A percentile compares a stretch with the other conserved stretches of the same genome.
phyloP scores from a whole-genome alignment of 2,797 vertebrate species.

The Acanthornis magna region DNA sequence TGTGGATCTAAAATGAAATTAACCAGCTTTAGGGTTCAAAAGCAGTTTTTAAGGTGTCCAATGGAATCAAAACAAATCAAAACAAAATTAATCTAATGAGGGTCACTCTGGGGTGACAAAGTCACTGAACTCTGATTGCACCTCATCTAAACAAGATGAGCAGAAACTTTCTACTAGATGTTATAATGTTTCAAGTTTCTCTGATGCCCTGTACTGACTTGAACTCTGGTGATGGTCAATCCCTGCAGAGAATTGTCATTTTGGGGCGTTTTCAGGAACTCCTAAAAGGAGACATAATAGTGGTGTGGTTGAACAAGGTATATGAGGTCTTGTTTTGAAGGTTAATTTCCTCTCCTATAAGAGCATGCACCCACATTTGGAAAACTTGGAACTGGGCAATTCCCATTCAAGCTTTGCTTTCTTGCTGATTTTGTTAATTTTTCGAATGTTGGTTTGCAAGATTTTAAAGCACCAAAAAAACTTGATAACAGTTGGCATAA shows the following conservation, averaged over 20 bases:
- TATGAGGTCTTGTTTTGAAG: neutral
- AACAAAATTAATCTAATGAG: neutral
- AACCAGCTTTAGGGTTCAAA: neutral
- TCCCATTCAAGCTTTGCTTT: neutral
- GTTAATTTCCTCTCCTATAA: neutral
- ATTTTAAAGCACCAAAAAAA: neutral
- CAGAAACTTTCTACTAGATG: neutral
- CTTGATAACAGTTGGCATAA: neutral
- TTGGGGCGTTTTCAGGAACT: neutral
- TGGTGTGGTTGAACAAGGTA: neutral
- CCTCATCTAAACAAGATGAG: neutral
- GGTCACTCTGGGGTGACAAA: neutral
- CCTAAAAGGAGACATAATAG: neutral
- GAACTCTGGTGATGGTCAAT: neutral
- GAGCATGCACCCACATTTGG: neutral
- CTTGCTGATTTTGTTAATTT: neutral
- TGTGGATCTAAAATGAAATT: neutral
- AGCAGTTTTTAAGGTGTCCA: neutral
- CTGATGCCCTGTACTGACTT: neutral
- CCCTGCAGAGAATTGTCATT: neutral
- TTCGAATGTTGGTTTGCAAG: neutral
- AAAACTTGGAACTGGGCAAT: neutral
- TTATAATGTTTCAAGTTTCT: neutral
- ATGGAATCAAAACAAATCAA: neutral
- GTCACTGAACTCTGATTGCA: neutral